Conservation (phyloP, 2,797 vertebrate species). For the Staurois parvus region DNA sequence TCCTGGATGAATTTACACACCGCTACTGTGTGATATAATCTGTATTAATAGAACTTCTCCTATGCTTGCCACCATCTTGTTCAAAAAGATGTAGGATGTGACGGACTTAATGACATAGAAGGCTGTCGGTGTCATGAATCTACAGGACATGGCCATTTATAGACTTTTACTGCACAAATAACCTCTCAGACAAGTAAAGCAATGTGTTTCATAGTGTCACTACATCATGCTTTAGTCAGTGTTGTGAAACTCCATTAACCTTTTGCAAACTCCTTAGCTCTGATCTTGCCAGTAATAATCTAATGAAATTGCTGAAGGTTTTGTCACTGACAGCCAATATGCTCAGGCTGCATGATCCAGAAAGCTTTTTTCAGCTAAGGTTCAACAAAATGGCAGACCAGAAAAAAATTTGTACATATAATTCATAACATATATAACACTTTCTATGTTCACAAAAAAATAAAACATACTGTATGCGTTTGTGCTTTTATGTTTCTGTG, state of each 20-base stretch:
- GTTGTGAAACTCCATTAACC: slow-evolving; percentile 63
- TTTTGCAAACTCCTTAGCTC: slow-evolving; percentile 61
- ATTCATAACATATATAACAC: not conserved
- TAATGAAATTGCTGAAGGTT: slow-evolving; percentile 61
- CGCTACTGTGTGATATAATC: not conserved
- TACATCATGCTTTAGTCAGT: slow-evolving; percentile 62
- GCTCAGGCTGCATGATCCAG: slow-evolving; percentile 54
- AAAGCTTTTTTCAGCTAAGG: slow-evolving; percentile 58
- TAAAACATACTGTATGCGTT: too few species aligned
- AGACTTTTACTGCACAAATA: slow-evolving; percentile 59
- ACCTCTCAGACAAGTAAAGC: slow-evolving; percentile 52
- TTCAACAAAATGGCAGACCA: slow-evolving; percentile 39
- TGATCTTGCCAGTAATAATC: slow-evolving; percentile 61
- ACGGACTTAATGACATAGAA: slow-evolving; percentile 49
- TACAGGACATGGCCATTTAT: slow-evolving; percentile 55
- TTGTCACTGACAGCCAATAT: slow-evolving; percentile 59
- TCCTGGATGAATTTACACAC: slow-evolving; percentile 20
- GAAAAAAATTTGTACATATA: slow-evolving; percentile 37
- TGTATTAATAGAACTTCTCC: slow-evolving; percentile 28
- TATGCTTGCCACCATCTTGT: slow-evolving; percentile 19
- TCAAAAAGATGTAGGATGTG: slow-evolving; percentile 53
- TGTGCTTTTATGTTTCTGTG: too few species aligned
- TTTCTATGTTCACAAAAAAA: too few species aligned
- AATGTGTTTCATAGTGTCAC: slow-evolving; percentile 58
- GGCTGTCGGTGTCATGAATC: slow-evolving; percentile 52